These are phyloP conservation scores for Falco novaeseelandiae DNA, from an alignment of 2,797 vertebrate species.

Conservation along the genomic window DNA sequence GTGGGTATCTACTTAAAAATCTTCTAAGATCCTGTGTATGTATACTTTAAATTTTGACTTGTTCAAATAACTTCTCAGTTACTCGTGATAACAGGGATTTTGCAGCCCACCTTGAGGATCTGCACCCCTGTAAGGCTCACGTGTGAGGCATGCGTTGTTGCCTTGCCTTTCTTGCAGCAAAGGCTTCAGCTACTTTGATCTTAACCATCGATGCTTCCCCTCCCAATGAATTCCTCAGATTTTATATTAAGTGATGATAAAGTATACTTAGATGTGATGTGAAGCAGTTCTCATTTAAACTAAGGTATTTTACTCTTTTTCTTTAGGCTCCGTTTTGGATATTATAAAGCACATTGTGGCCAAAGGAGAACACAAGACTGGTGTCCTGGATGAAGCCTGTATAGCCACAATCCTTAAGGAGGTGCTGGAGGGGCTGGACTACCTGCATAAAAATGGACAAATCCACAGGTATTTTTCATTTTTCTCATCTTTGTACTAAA, in stretches of 20 bases:
- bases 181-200: background rate
- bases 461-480: constrained; percentile 88
- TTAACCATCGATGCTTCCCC: background rate
- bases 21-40: background rate
- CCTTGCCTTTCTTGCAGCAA: background rate
- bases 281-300: background rate
- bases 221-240: background rate
- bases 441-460: constrained; percentile 96
- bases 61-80: background rate
- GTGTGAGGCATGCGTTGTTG: accelerated
- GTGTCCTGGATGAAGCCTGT: constrained; percentile 92
- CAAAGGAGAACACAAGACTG: constrained; percentile 93
- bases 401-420: constrained; percentile 96
- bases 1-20: background rate
- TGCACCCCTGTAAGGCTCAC: background rate
- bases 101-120: background rate
- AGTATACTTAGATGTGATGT: background rate
- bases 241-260: background rate
- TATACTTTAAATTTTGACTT: background rate
- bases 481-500: background rate
- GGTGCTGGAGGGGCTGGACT: constrained; percentile 93
- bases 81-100: background rate
- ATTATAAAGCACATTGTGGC: constrained; percentile 98
- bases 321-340: constrained; percentile 92
- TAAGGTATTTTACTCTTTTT: background rate